phyloP scores from a whole-genome alignment of 1,140 invertebrate genomes.

The Drosophila pectinifera region DNA sequence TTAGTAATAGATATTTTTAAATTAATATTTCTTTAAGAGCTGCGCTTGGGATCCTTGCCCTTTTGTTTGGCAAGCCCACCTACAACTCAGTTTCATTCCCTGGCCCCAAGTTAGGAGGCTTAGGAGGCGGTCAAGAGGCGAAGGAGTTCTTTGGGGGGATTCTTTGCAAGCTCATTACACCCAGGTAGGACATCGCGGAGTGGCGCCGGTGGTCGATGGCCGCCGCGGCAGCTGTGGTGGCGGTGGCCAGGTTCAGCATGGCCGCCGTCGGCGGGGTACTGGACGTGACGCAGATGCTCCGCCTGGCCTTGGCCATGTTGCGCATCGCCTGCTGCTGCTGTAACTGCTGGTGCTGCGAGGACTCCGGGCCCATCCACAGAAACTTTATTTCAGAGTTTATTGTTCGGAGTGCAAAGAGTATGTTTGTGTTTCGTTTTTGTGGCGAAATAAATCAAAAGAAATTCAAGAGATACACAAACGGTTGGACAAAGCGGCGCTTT shows the following conservation, averaged over 20 bases:
- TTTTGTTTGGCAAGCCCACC: background rate
- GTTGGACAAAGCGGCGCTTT: constrained; percentile 46
- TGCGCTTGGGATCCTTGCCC: background rate
- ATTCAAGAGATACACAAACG: constrained; percentile 41
- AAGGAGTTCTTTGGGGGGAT: constrained; percentile 21
- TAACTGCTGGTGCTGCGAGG: constrained; percentile 55
- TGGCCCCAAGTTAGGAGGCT: background rate
- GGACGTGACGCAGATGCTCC: constrained; percentile 78
- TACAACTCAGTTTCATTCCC: constrained; percentile 53
- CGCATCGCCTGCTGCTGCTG: constrained; percentile 57
- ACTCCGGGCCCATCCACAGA: constrained; percentile 78
- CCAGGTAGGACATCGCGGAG: constrained; percentile 82
- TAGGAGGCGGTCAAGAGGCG: constrained; percentile 1
- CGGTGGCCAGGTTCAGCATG: constrained; percentile 52
- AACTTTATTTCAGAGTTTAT: constrained; percentile 55
- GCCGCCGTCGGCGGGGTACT: constrained; percentile 70
- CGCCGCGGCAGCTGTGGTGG: constrained; percentile 34
- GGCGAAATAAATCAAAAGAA: constrained; percentile 50
- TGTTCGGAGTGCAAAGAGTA: constrained; percentile 41
- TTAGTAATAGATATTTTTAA: too few species aligned
- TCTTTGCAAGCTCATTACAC: constrained; percentile 70
- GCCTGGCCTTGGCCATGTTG: constrained; percentile 63
- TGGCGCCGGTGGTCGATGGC: constrained; percentile 71
- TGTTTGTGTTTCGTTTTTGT: constrained; percentile 37
- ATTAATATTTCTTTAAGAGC: too few species aligned